A percentile compares a stretch with the other conserved stretches of the same genome.
Conservation (phyloP, 2,113 vertebrate species). For the Ardeotis arabs region DNA sequence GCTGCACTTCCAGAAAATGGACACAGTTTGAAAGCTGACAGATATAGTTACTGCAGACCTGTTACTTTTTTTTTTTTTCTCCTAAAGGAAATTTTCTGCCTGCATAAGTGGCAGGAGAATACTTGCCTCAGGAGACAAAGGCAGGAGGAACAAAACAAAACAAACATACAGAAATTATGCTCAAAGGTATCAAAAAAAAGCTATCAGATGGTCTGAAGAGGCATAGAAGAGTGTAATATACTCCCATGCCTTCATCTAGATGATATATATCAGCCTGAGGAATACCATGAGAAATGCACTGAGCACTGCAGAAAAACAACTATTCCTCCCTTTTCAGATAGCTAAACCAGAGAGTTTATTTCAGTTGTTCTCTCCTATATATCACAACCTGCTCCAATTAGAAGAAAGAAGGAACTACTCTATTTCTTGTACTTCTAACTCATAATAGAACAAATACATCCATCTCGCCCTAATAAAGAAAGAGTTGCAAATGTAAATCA, state of each 20-base stretch:
- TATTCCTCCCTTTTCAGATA: background rate
- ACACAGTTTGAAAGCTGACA: background rate
- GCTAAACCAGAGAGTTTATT: background rate
- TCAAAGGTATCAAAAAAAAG: background rate
- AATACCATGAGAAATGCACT: background rate
- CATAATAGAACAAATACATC: background rate
- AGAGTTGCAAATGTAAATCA: background rate
- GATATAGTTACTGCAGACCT: background rate
- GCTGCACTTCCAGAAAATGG: background rate
- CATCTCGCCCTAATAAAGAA: background rate
- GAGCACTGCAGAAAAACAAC: background rate
- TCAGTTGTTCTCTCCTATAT: background rate
- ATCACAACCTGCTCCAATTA: background rate
- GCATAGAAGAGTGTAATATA: background rate
- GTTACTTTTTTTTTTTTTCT: no score
- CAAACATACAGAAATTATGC: background rate
- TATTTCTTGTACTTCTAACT: background rate
- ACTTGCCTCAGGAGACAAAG: background rate
- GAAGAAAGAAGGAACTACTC: background rate
- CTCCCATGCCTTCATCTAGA: background rate
- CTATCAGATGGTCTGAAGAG: background rate
- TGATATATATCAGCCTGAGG: background rate
- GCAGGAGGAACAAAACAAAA: background rate
- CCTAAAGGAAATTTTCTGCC: background rate
- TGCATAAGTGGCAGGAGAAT: background rate